Evolutionary conservation across 2,888 invertebrate genomes (phyloP), one percentile per base, ranked within the genome.

Genomic region (Plemyria rubiginata): DNA sequence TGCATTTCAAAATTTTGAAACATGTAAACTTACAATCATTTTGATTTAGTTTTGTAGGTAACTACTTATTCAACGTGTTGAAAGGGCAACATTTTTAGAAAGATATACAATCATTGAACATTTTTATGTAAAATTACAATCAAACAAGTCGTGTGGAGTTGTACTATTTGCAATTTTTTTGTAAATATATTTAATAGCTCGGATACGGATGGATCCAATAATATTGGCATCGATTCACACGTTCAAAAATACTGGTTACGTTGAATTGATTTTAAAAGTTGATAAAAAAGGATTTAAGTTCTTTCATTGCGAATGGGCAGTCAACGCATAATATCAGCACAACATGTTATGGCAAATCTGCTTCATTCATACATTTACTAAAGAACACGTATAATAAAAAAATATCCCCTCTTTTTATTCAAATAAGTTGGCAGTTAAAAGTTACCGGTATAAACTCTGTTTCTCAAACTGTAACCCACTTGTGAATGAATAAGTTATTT

Each of bases 371-470:
- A 55, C 53, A 29, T 13, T 55, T 22, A 43, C 48, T 51, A 46
- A 50, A 48, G 22, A 22, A 22, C 8, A 15, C 46, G 36, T 38
- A 41, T 16, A 50, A 55, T 64, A 50, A 49, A 54, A 49, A 32
- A 55, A 38, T 1, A 11, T 38, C 55, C 53, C 60, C 62, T 9
- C 36, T 66, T 70, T 65, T 68, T 67, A 76, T 80, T 74, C 63
- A 76, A 79, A 76, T 72, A 70, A 73, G 65, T 70, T 68, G 67
- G 66, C 69, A 62, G 70, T 70, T 70, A 68, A 70, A 64, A 65
- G 54, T 54, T 62, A 54, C 66, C 60, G 68, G 60, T 50, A 29
- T 16, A 49, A 16, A 29, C 72, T 60, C 45, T 59, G 73, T 52
- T 73, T 74, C 71, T 61, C 68, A 74, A 76, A 75, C 61, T 60